Conservation (phyloP, 2,113 vertebrate genomes). For the Strix uralensis region DNA sequence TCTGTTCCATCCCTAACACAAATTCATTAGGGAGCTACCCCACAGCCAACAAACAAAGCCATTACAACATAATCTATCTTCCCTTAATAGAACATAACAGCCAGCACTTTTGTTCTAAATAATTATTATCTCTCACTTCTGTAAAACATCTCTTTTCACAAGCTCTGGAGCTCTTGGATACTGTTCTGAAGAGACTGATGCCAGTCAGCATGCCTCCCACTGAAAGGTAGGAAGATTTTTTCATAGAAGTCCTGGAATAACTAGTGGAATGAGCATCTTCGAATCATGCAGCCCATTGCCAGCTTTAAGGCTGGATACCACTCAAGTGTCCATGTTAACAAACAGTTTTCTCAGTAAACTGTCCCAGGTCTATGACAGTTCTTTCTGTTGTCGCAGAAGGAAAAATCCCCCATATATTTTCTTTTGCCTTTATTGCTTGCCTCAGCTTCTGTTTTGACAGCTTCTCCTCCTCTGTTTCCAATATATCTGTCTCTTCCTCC, state of each 20-base stretch:
- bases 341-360: background rate
- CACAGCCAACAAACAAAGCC: background rate
- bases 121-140: background rate
- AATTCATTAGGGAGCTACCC: background rate
- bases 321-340: background rate
- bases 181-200: background rate
- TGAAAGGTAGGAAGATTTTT: background rate
- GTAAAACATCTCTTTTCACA: background rate
- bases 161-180: background rate
- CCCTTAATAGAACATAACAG: background rate
- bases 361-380: background rate
- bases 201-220: background rate
- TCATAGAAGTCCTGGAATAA: background rate
- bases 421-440: background rate
- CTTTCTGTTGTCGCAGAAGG: background rate
- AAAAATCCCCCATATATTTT: background rate
- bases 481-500: background rate
- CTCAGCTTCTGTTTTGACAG: background rate
- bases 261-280: background rate
- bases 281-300: background rate
- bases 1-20: accelerated
- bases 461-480: background rate
- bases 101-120: background rate
- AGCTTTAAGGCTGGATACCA: background rate
- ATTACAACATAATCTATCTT: background rate